A percentile compares a stretch with the other conserved stretches of the same genome.
phyloP scores from a whole-genome alignment of 2,797 vertebrate genomes.

The Bucorvus abyssinicus region DNA sequence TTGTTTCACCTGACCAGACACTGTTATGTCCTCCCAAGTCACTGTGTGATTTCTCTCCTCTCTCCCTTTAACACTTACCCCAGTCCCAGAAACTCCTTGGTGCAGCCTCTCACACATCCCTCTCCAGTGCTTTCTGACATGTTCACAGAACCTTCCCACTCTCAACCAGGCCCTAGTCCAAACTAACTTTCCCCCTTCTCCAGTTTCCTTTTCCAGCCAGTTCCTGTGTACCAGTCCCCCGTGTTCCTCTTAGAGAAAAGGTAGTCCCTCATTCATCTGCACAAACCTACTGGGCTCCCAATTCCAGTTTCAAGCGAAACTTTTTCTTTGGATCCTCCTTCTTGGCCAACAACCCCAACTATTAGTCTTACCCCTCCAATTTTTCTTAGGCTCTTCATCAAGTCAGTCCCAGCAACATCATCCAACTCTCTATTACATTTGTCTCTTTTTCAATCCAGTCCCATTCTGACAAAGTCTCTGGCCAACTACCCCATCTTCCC shows the following conservation, averaged over 20 bases:
- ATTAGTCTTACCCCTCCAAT: background rate
- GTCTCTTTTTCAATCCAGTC: background rate
- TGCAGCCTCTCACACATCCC: background rate
- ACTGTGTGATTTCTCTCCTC: background rate
- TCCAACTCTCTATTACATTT: fast-evolving
- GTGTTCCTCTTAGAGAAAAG: background rate
- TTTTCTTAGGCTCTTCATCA: background rate
- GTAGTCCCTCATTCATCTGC: background rate
- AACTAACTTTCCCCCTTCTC: background rate
- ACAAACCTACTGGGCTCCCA: background rate
- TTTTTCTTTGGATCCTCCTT: background rate
- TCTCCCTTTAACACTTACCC: background rate
- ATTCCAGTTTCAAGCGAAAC: background rate
- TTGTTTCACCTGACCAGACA: background rate
- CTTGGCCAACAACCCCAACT: background rate
- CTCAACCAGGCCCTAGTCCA: fast-evolving
- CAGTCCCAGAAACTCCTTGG: background rate
- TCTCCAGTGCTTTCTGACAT: background rate
- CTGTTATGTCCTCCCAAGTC: background rate
- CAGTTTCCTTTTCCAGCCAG: background rate
- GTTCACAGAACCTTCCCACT: background rate
- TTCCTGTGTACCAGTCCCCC: background rate
- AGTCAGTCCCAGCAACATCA: background rate
- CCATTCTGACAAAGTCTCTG: background rate
- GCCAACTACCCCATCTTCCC: background rate